phyloP scores from a whole-genome alignment of 1,140 invertebrate species.

The Neodiprion pinetum region DNA sequence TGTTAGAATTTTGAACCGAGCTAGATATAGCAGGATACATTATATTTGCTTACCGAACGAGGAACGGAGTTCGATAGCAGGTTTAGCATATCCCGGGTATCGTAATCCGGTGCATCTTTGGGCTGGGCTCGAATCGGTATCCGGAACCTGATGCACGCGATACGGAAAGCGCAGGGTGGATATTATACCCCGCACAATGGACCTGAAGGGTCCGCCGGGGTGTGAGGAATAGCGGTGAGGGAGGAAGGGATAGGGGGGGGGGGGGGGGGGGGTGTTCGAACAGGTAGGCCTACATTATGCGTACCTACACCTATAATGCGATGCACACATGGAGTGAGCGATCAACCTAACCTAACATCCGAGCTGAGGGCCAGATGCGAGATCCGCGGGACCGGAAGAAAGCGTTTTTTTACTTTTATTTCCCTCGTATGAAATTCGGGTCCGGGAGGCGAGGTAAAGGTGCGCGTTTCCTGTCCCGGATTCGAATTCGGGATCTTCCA shows the following conservation, averaged over 20 bases:
- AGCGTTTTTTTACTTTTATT: slow-evolving; percentile 44
- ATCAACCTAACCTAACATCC: slow-evolving; percentile 8
- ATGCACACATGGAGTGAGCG: slow-evolving; percentile 23
- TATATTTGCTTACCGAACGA: no score
- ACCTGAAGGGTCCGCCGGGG: slow-evolving; percentile 1
- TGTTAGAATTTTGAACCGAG: no score
- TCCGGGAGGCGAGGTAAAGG: slow-evolving; percentile 8
- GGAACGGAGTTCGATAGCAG: no score
- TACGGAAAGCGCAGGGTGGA: slow-evolving; percentile 29
- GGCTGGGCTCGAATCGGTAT: background rate
- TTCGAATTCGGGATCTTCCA: background rate
- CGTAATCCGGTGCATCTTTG: background rate
- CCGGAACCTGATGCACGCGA: slow-evolving; percentile 6
- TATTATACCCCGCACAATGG: slow-evolving; percentile 14
- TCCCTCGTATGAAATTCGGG: background rate
- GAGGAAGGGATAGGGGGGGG: background rate
- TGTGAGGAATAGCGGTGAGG: slow-evolving; percentile 9
- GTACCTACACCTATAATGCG: background rate
- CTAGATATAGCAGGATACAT: no score
- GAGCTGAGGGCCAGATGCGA: slow-evolving; percentile 36
- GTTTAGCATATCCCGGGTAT: background rate
- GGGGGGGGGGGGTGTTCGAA: slow-evolving; percentile 7
- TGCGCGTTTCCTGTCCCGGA: slow-evolving; percentile 17
- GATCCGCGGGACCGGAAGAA: slow-evolving; percentile 52
- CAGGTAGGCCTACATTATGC: slow-evolving; percentile 1